Evolutionary conservation across 30 jellyfish, hydroid and myxozoan genomes (phyloP).

Genomic region (Turritopsis rubra): DNA sequence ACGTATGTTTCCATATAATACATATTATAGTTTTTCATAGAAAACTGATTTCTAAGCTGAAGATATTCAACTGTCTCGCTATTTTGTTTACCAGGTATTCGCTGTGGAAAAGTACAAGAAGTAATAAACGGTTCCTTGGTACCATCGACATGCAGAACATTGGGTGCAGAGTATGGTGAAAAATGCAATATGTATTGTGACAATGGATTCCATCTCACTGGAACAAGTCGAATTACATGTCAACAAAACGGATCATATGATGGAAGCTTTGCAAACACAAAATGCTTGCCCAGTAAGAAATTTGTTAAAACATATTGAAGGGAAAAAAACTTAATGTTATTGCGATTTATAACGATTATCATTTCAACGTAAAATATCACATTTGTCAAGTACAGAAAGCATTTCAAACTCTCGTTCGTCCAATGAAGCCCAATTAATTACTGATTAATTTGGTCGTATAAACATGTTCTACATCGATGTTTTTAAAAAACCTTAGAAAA

Average conservation of each 20-base stretch:
- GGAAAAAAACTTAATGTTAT: not conserved
- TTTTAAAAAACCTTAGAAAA: constrained; percentile 27
- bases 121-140: constrained; percentile 41
- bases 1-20: constrained; percentile 14
- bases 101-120: constrained; percentile 41
- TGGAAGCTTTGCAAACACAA: not conserved
- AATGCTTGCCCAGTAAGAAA: constrained; percentile 20
- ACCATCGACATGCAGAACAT: constrained; percentile 46
- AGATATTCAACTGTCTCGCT: too few relatives aligned
- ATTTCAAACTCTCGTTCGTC: not conserved
- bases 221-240: constrained; percentile 38
- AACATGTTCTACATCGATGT: not conserved
- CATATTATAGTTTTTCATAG: too few relatives aligned
- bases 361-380: too few relatives aligned
- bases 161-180: constrained; percentile 53
- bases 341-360: too few relatives aligned
- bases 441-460: not conserved
- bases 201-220: constrained; percentile 40
- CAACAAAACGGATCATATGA: constrained; percentile 28
- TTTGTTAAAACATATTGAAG: not conserved
- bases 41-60: too few relatives aligned
- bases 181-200: constrained; percentile 57
- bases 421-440: too few relatives aligned
- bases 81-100: constrained; percentile 27
- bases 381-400: not conserved